Percentiles rank a stretch among this genome's conserved stretches.
phyloP scores from a whole-genome alignment of 2,797 vertebrate species.

The Amniataba percoides region DNA sequence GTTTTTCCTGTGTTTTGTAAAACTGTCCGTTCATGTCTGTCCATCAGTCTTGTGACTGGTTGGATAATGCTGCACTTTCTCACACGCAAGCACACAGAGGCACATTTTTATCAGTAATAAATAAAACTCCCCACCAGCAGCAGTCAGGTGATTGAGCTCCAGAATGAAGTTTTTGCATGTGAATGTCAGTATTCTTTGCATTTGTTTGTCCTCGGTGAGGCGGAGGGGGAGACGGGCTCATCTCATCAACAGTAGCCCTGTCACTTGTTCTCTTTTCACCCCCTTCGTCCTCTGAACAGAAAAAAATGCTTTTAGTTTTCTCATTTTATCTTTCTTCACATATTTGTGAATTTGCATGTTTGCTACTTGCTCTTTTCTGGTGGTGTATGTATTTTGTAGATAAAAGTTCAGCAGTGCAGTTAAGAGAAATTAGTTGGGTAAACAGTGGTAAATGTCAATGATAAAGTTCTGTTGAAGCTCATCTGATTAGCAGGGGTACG shows the following conservation, averaged over 20 bases:
- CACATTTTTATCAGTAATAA: constrained; percentile 27
- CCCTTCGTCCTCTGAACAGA: constrained; percentile 63
- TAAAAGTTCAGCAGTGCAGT: constrained; percentile 89
- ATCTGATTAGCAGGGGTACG: constrained; percentile 84
- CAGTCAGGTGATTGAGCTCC: constrained; percentile 52
- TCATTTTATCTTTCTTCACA: constrained; percentile 78
- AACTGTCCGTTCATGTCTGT: background rate
- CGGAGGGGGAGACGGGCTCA: constrained; percentile 11
- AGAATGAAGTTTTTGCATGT: constrained; percentile 45
- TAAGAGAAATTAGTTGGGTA: constrained; percentile 90
- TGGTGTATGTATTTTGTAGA: constrained; percentile 83
- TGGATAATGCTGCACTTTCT: constrained; percentile 15
- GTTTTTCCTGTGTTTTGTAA: background rate
- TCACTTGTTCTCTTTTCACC: constrained; percentile 68
- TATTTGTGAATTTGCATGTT: constrained; percentile 85
- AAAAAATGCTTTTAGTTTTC: constrained; percentile 48
- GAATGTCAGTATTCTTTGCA: constrained; percentile 60
- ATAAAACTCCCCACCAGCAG: constrained; percentile 16
- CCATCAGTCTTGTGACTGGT: constrained; percentile 29
- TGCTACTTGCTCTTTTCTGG: constrained; percentile 81
- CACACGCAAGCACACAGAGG: constrained; percentile 6
- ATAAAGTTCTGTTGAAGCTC: constrained; percentile 89
- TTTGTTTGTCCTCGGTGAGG: constrained; percentile 49
- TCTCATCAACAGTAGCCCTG: constrained; percentile 60
- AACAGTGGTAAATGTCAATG: constrained; percentile 90